Evolutionary conservation across 35 echinoderm and acorn worm genomes (phyloP).

Genomic region (Heliocidaris tuberculata): DNA sequence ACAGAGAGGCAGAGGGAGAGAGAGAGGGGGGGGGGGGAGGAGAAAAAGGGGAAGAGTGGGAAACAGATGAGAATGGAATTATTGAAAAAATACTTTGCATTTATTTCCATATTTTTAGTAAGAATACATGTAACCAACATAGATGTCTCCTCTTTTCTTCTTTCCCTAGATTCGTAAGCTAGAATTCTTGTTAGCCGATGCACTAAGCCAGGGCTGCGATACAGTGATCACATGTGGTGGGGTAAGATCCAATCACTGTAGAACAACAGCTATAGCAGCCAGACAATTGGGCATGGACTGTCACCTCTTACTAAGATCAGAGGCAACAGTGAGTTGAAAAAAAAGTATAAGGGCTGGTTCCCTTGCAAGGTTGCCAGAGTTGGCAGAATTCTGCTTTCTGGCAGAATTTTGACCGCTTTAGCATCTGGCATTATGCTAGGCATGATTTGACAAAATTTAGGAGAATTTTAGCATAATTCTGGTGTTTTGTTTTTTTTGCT

Average conservation of each 20-base stretch:
- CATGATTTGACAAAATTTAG: too few species aligned
- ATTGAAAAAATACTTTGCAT: not conserved
- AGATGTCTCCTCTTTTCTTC: not conserved
- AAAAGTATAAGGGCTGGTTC: too few species aligned
- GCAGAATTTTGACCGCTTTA: too few species aligned
- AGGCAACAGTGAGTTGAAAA: not conserved
- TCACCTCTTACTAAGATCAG: conserved; percentile 44
- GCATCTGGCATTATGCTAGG: too few species aligned
- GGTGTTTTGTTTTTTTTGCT: too few species aligned
- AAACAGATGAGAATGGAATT: not conserved
- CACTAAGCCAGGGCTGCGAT: conserved; percentile 58
- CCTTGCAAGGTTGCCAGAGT: too few species aligned
- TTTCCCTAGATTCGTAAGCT: conserved; percentile 78
- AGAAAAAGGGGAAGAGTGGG: not conserved
- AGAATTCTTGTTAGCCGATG: conserved; percentile 92
- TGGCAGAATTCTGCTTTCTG: too few species aligned
- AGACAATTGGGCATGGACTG: conserved; percentile 52
- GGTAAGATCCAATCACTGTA: conserved; percentile 81
- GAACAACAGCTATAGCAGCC: conserved; percentile 62
- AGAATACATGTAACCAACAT: too few species aligned
- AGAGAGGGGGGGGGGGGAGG: too few species aligned
- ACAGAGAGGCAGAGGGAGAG: too few species aligned
- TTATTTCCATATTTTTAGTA: not conserved
- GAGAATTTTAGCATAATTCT: too few species aligned
- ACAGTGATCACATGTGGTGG: conserved; percentile 84